Evolutionary conservation across 2,888 invertebrate species (phyloP).

Genomic region (Gibbula magus): DNA sequence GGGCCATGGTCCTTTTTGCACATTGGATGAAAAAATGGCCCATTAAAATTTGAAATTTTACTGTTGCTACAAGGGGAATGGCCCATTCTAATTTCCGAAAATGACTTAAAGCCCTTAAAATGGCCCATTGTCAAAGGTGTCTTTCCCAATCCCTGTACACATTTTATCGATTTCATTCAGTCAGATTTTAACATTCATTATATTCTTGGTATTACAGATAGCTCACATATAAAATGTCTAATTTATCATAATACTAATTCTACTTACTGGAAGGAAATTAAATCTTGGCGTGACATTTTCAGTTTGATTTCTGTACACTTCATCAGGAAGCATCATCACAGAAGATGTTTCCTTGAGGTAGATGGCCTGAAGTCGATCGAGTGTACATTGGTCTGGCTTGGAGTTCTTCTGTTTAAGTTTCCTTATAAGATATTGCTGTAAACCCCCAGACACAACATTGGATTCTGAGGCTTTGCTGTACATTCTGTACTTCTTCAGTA

Average conservation of each 20-base stretch:
- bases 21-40: no score
- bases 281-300: constrained; percentile 23
- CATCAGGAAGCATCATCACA: background rate
- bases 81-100: no score
- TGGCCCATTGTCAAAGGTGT: no score
- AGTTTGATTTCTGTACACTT: background rate
- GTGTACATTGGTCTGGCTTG: constrained; percentile 40
- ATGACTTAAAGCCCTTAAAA: no score
- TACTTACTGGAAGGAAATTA: constrained; percentile 42
- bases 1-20: no score
- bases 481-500: constrained; percentile 61
- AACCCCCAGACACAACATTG: constrained; percentile 58
- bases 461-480: constrained; percentile 53
- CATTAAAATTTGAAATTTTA: no score
- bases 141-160: no score
- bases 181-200: no score
- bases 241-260: background rate
- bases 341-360: constrained; percentile 33
- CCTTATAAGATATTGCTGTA: constrained; percentile 62
- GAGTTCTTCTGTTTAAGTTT: constrained; percentile 37
- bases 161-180: no score
- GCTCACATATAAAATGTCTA: no score
- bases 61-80: no score
- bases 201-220: no score
- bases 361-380: constrained; percentile 37